Percentiles rank a stretch among this genome's conserved stretches.
Conservation (phyloP, 2,113 vertebrate genomes). For the Numida meleagris region DNA sequence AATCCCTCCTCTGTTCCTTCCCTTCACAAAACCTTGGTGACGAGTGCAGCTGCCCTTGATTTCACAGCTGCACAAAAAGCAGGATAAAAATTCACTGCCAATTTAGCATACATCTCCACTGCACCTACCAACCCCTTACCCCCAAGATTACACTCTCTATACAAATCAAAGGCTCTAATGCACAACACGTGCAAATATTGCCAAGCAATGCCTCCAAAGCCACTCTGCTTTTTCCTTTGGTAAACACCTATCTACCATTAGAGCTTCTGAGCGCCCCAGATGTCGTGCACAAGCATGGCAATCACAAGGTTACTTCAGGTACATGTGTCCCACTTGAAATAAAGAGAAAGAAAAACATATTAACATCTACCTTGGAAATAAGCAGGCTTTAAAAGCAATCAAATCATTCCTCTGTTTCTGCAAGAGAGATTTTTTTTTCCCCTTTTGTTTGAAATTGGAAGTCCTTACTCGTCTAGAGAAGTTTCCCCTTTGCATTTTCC, state of each 20-base stretch:
- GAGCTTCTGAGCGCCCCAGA: background rate
- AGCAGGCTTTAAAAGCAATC: background rate
- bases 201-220: background rate
- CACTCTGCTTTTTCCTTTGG: background rate
- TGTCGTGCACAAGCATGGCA: accelerated
- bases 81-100: background rate
- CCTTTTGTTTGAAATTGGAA: background rate
- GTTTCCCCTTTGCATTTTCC: background rate
- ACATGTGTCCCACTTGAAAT: background rate
- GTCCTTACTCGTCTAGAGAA: background rate
- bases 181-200: background rate
- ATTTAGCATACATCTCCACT: background rate
- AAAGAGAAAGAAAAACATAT: background rate
- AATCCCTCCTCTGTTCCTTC: background rate
- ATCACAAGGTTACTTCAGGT: background rate
- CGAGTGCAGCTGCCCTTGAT: background rate
- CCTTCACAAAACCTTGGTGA: background rate
- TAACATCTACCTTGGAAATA: background rate
- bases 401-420: accelerated
- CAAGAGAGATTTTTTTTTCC: background rate
- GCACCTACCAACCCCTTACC: background rate
- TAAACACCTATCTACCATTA: background rate
- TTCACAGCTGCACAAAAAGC: background rate
- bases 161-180: background rate
- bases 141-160: no score